phyloP scores from a whole-genome alignment of 2,888 invertebrate species.

The Eucera pruinosa region DNA sequence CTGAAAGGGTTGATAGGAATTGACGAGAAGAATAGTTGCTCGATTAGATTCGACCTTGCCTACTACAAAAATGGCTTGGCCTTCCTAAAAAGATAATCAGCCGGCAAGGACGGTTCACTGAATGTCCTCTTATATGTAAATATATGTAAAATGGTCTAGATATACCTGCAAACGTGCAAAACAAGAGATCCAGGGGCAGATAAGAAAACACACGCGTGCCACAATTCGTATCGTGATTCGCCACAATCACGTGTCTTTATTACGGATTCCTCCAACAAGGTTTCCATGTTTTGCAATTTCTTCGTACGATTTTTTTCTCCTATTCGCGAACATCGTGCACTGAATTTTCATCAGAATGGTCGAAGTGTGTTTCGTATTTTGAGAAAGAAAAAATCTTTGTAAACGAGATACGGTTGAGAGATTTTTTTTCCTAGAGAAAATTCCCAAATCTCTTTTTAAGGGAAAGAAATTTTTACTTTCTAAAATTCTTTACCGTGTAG shows the following conservation, averaged over 20 bases:
- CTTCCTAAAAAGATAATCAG: conserved; percentile 65
- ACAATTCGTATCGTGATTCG: neutral
- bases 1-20: neutral
- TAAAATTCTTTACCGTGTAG: no score
- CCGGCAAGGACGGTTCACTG: conserved; percentile 53
- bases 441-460: no score
- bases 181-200: conserved; percentile 27
- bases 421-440: no score
- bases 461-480: no score
- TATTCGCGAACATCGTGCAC: neutral
- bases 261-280: conserved; percentile 24
- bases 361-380: neutral
- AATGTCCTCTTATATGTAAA: conserved; percentile 46
- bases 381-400: no score
- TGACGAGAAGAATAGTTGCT: neutral
- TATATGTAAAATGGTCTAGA: conserved; percentile 40
- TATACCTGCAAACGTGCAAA: conserved; percentile 17
- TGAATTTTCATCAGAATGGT: neutral
- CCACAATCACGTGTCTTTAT: conserved; percentile 28
- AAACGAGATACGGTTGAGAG: no score
- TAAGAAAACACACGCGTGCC: conserved; percentile 25
- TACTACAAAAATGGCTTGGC: conserved; percentile 25
- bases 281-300: neutral
- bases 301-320: neutral
- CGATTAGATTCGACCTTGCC: conserved; percentile 36